Conservation (phyloP, 1,140 invertebrate species). For the Brachionus koreanus region DNA sequence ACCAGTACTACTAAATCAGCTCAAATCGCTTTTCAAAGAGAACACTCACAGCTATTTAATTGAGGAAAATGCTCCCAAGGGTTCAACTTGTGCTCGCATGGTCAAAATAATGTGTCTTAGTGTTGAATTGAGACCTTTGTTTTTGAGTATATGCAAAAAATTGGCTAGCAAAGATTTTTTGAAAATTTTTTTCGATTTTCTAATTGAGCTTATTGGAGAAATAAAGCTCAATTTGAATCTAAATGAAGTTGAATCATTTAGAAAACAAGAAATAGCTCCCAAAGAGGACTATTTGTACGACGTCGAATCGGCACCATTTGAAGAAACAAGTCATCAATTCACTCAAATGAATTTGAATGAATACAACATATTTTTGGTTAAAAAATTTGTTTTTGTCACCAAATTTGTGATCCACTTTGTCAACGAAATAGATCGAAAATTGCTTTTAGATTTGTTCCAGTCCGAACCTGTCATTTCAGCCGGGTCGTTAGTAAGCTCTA, state of each 20-base stretch:
- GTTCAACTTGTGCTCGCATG: neutral
- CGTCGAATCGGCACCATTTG: neutral
- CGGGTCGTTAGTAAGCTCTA: neutral
- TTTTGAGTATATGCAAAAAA: neutral
- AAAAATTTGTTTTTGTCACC: neutral
- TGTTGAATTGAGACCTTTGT: neutral
- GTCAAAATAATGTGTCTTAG: neutral
- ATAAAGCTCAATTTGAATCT: slow-evolving; percentile 6
- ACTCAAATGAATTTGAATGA: neutral
- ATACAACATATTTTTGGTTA: neutral
- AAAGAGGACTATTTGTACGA: slow-evolving; percentile 9
- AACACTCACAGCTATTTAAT: neutral
- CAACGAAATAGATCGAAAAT: neutral
- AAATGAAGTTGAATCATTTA: neutral
- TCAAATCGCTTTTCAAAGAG: neutral
- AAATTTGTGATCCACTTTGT: neutral
- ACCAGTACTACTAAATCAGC: neutral
- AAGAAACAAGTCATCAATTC: neutral
- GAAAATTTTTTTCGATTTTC: neutral
- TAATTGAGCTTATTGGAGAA: neutral
- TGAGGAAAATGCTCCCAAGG: neutral
- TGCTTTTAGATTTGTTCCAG: neutral
- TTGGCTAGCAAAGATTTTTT: neutral
- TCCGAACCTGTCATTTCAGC: neutral
- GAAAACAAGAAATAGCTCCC: neutral